Conservation (phyloP, 2,113 vertebrate genomes). For the Dromas ardeola region DNA sequence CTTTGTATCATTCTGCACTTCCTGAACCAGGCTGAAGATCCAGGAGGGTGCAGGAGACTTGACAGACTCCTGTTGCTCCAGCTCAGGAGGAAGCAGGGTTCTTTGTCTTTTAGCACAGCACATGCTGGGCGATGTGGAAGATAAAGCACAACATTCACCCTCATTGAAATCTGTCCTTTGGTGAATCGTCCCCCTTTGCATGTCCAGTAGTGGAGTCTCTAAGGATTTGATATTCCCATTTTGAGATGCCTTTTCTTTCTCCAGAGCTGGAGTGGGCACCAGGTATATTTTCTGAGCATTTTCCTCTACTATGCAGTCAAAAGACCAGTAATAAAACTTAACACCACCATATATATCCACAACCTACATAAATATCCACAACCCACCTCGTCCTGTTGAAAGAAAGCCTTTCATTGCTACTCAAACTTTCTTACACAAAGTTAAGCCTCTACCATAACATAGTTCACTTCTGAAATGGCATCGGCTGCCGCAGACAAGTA, state of each 20-base stretch:
- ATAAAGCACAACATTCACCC: neutral
- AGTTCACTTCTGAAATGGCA: neutral
- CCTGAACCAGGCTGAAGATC: neutral
- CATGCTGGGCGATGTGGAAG: neutral
- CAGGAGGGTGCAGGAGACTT: neutral
- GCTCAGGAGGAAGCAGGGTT: neutral
- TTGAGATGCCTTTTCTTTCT: neutral
- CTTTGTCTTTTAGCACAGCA: neutral
- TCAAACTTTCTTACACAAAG: neutral
- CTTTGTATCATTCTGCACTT: neutral
- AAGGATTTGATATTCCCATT: neutral
- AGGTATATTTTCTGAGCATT: neutral
- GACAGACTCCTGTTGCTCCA: rapidly evolving
- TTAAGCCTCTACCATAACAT: neutral
- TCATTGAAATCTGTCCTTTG: neutral
- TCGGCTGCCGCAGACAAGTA: neutral
- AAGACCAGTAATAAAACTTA: neutral
- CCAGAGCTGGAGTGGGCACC: neutral
- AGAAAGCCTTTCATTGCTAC: neutral
- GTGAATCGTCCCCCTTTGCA: neutral
- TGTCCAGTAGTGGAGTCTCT: neutral
- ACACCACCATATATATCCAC: neutral
- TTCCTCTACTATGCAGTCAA: neutral
- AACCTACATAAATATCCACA: neutral
- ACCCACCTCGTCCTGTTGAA: neutral